Evolutionary conservation across 2,797 vertebrate genomes (phyloP), one percentile per base, ranked within the genome.

Genomic region (Acestrorhynchus altus): DNA sequence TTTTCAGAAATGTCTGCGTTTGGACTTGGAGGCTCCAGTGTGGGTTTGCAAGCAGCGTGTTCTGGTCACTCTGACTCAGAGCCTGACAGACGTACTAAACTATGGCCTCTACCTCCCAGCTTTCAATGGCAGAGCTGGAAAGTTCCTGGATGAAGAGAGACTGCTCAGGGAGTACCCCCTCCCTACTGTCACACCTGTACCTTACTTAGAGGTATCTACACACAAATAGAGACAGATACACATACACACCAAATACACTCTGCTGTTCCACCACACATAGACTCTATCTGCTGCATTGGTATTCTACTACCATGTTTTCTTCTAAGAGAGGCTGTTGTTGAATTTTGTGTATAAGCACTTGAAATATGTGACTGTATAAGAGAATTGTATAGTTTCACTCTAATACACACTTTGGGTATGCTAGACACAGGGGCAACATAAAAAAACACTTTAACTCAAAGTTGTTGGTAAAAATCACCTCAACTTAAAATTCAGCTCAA

Each of bases 41-140:
- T 98, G 97, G 97, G 93, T 94, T 88, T 96, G 96, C 93, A 98
- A 98, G 92, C 97, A 98, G 93, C 92, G 94, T 79, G 94, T 98
- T 84, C 94, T 99, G 86, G 97, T 97, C 91, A 96, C 94, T 59
- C 90, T 99, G 90, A 98, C 94, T 89, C 97, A 97, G 93, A 97
- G 96, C 88, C 94, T 99, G 86, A 96, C 96, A 88, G 97, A 99
- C 86, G 96, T 97, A 82, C 93, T 99, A 81, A 99, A 99, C 92
- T 98, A 99, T 54, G 97, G 97, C 86, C 95, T 99, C 86, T 99
- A 98, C 94, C 97, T 98, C 92, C 97, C 97, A 10, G 96, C 97
- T 85, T 97, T 95, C 90, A 96, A 98, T 8, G 97, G 97, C 87
- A 94, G 97, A 79, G 97, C 96, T 1, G 97, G 96, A 61, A 99